Percentiles rank a stretch among this genome's conserved stretches.
These are phyloP conservation scores for Caenorhabditis virilis DNA, from an alignment of 2,888 invertebrate species.

Conservation along the genomic window DNA sequence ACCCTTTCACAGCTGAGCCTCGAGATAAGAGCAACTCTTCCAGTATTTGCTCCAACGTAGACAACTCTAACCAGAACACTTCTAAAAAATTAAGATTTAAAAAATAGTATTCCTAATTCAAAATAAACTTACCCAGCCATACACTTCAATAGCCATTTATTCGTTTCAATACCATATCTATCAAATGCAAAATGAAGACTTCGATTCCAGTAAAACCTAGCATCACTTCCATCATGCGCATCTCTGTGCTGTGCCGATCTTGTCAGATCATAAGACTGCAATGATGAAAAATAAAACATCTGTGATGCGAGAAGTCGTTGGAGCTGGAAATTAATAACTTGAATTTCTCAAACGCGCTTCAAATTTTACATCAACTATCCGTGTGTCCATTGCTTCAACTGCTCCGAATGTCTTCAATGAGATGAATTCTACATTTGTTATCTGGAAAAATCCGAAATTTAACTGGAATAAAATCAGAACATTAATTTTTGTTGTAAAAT, in stretches of 20 bases:
- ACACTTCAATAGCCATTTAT: slow-evolving; percentile 87
- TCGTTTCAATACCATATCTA: slow-evolving; percentile 86
- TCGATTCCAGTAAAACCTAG: slow-evolving; percentile 97
- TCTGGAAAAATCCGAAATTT: slow-evolving; percentile 16
- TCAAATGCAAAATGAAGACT: slow-evolving; percentile 90
- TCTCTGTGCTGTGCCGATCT: slow-evolving; percentile 88
- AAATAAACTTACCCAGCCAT: slow-evolving; percentile 80
- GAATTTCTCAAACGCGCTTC: no score
- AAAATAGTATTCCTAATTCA: background rate
- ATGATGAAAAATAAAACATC: slow-evolving; percentile 90
- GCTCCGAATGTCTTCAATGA: slow-evolving; percentile 51
- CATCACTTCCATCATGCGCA: slow-evolving; percentile 83
- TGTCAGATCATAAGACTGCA: slow-evolving; percentile 81
- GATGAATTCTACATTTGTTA: slow-evolving; percentile 63
- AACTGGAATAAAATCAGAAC: no score
- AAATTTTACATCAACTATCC: slow-evolving; percentile 57
- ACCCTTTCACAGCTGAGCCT: slow-evolving; percentile 95
- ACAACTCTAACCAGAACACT: slow-evolving; percentile 90
- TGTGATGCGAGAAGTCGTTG: slow-evolving; percentile 94
- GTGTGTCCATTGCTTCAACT: slow-evolving; percentile 50
- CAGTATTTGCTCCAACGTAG: slow-evolving; percentile 94
- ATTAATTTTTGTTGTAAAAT: no score
- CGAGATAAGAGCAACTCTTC: slow-evolving; percentile 91
- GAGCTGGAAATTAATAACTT: slow-evolving; percentile 67
- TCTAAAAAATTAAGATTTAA: slow-evolving; percentile 17